phyloP scores from a whole-genome alignment of 2,113 vertebrate species.

The Pantherophis guttatus region DNA sequence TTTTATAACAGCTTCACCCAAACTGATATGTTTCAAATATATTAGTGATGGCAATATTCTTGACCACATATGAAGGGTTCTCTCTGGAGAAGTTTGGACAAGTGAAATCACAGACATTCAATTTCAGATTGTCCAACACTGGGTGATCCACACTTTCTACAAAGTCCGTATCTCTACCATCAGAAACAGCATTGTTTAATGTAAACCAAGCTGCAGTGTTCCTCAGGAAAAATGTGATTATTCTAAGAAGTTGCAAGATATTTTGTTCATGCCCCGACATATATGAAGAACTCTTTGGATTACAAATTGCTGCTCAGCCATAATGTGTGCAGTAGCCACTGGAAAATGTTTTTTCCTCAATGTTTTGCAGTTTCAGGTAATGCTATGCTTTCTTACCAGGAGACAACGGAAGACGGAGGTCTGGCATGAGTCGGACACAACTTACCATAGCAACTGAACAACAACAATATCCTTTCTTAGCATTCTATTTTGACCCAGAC shows the following conservation, averaged over 20 bases:
- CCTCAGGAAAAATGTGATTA: background rate
- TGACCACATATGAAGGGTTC: background rate
- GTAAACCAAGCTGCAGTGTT: background rate
- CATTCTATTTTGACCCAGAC: background rate
- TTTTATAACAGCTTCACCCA: background rate
- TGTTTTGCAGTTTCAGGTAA: background rate
- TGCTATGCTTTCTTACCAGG: too few relatives aligned
- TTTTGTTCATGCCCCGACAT: background rate
- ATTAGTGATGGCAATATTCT: background rate
- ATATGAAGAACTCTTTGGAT: background rate
- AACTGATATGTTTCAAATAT: background rate
- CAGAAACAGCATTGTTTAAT: background rate
- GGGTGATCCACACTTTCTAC: background rate
- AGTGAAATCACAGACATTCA: background rate
- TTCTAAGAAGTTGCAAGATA: background rate
- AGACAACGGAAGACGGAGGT: too few relatives aligned
- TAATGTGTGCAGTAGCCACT: background rate
- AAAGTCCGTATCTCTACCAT: background rate
- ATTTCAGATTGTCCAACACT: background rate
- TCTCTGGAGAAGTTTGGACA: background rate
- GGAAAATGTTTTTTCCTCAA: background rate
- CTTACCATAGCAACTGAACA: too few relatives aligned
- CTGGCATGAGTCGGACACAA: too few relatives aligned
- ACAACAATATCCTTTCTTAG: background rate
- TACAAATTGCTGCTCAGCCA: background rate